Evolutionary conservation across 37 sponge, comb jelly and placozoan genomes (phyloP), one percentile per base, ranked within the genome.

Genomic region (Aplysina aerophoba): DNA sequence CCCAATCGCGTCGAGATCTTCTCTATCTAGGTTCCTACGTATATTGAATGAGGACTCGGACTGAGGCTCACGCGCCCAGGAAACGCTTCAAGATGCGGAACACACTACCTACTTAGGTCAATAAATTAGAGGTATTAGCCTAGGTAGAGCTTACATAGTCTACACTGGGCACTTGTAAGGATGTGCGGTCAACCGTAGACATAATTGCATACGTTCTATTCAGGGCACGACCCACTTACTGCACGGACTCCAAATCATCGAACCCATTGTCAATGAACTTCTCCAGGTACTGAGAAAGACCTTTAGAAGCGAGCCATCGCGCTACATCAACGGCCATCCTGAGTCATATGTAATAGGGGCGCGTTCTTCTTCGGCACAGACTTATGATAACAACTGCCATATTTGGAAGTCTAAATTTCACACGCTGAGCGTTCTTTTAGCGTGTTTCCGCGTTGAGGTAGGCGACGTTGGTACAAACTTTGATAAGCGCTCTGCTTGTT

Each of bases 1-100:
- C 3, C 88, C 88, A 24, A 87, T 87, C 11, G 88, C 88, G 39
- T 87, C 83, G 8, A 87, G 40, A 54, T 87, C 88, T 3, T 87
- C 88, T 11, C 59, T 16, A 59, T 79, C 74, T 41, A 87, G 73
- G 41, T 84, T 41, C 55, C 88, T 83, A 19, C 40, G 67, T 50
- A 31, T 39, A 30, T 16, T 4, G 5, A 16, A 21, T 60, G 62
- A 82, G 22, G 65, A n/a, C 19, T 82, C 16, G 4, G 50, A 40
- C 4, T n/a, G 15, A 41, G 37, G 36, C 16, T n/a, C 15, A 16
- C 28, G 24, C 35, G 17, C 30, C 17, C n/a, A 40, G 78, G 1
- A n/a, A n/a, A n/a, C n/a, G n/a, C n/a, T 21, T 4, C 22, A 36
- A 35, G 44, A 36, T 3, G 30, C 41, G 40, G 0, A 77, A 41